Conservation (phyloP, 2,888 invertebrate genomes). For the Lasioglossum calceatum region DNA sequence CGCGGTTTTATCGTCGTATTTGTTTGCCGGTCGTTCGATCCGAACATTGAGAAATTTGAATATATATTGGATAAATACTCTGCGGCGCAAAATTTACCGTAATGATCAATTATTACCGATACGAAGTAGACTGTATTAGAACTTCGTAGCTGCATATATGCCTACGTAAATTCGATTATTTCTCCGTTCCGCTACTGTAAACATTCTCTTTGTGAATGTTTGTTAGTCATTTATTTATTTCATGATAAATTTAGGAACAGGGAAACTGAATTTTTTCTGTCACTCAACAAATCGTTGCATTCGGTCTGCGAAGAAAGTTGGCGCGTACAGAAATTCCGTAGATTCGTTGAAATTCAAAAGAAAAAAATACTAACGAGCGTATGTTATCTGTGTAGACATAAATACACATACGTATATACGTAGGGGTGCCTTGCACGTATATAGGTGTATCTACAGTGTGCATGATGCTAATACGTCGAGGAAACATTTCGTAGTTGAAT, state of each 20-base stretch:
- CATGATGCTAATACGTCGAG: neutral
- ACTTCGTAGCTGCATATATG: neutral
- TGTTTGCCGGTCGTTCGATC: too few species aligned
- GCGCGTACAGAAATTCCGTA: neutral
- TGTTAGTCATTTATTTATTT: neutral
- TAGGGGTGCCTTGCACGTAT: neutral
- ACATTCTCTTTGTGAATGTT: neutral
- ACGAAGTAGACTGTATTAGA: neutral
- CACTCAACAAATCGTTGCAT: neutral
- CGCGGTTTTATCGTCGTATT: neutral
- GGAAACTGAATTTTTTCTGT: neutral
- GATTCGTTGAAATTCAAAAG: neutral
- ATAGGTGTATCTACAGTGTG: slow-evolving; percentile 5
- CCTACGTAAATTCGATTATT: neutral
- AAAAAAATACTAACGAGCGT: neutral
- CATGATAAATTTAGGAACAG: neutral
- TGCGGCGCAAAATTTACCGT: neutral
- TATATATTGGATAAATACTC: neutral
- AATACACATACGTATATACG: slow-evolving; percentile 6
- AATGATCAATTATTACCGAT: neutral
- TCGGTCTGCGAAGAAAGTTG: neutral
- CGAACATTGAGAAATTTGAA: neutral
- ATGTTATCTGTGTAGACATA: neutral
- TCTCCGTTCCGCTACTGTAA: neutral
- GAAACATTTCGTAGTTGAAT: neutral